A percentile compares a stretch with the other conserved stretches of the same genome.
phyloP scores from a whole-genome alignment of 1,140 invertebrate species.

The Drosophila bipectinata region DNA sequence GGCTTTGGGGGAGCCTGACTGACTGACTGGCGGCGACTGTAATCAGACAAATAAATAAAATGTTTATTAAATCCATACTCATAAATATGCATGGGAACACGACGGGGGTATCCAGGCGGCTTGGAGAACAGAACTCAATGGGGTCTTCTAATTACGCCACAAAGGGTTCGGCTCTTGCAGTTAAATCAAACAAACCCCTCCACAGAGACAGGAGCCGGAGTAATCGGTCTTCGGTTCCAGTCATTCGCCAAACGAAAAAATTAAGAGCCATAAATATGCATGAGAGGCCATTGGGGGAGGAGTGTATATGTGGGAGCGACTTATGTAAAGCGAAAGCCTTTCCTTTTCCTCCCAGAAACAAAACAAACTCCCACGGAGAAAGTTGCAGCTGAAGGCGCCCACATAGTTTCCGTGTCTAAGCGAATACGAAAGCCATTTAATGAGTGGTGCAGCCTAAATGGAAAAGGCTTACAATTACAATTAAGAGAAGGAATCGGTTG shows the following conservation, averaged over 20 bases:
- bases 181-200: constrained; percentile 39
- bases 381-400: constrained; percentile 54
- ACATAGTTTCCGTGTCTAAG: constrained; percentile 65
- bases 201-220: constrained; percentile 28
- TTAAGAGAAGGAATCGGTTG: constrained; percentile 49
- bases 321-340: constrained; percentile 20
- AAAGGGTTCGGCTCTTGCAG: constrained; percentile 19
- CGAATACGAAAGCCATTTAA: constrained; percentile 62
- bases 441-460: constrained; percentile 26
- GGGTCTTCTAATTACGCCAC: constrained; percentile 60
- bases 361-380: constrained; percentile 35
- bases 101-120: neutral
- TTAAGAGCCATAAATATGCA: constrained; percentile 79
- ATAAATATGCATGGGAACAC: constrained; percentile 69
- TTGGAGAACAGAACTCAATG: constrained; percentile 22
- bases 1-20: neutral
- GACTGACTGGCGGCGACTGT: constrained; percentile 3
- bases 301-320: neutral
- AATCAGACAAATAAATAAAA: constrained; percentile 39
- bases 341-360: constrained; percentile 29
- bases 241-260: constrained; percentile 54
- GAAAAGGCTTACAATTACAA: constrained; percentile 72
- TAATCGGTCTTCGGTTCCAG: constrained; percentile 39
- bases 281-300: constrained; percentile 42
- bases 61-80: constrained; percentile 80